Base-by-base conservation (phyloP, 2,113 vertebrate species). In the Erythrocercus mccallii region DNA sequence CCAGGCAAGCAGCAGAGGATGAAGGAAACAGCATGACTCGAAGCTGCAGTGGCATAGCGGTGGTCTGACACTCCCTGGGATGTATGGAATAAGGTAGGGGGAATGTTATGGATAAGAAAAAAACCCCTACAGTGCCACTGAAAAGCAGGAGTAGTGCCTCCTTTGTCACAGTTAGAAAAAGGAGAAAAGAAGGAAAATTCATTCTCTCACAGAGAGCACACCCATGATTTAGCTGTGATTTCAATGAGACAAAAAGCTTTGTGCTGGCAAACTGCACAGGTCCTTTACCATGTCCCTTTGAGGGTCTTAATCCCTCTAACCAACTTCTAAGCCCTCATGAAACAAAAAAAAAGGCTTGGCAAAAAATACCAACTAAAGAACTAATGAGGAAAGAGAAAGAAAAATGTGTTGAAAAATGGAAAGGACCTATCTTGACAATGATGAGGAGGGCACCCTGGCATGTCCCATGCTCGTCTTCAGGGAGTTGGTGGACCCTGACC, bases 361-460 rank as follows among this genome's bases (percentile, higher is more conserved):
- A 19, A 66, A 16, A 82, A 92, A 14, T 15, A 64, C 42, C 27
- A 12, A 14, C 37, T 38, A 4, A n/a, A 64, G 17, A 93, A 40
- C 37, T 61, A 73, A 50, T 10, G 12, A 73, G 31, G 24, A 72
- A 88, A 71, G 25, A 28, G 16, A 71, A 74, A 81, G 17, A 5
- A 8, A 27, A 24, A 10, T 17, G 22, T 5, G 23, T 33, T 88
- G 38, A 68, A 72, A 80, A 83, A 53, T 9, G 27, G 50, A 68
- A 48, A 61, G 12, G 3, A 10, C 28, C 22, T 1, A 0, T 16
- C 20, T 42, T 44, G 19, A n/a, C n/a, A 40, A 11, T 54, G n/a
- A 15, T 23, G 38, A 60, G 12, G 15, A 74, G 4, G 58, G 12
- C 24, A 42, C 5, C 14, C 13, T 45, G 30, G 30, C 19, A 40